phyloP scores from a whole-genome alignment of 92 coral and sea anemone species.

The Scolanthus callimorphus region DNA sequence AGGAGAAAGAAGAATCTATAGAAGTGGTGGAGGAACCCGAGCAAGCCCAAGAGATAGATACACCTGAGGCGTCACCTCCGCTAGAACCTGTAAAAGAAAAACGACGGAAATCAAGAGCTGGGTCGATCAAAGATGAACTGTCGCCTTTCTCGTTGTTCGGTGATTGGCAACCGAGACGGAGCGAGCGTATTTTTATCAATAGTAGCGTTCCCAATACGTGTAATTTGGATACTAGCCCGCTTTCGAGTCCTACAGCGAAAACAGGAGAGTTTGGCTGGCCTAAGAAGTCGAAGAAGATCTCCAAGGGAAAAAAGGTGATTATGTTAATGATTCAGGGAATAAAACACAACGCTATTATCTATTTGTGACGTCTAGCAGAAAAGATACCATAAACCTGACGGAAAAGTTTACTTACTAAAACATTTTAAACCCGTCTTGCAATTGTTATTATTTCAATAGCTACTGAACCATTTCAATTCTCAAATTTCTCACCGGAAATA shows the following conservation, averaged over 20 bases:
- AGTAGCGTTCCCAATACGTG: constrained; percentile 74
- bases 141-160: constrained; percentile 47
- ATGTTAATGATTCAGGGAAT: too few relatives aligned
- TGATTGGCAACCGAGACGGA: constrained; percentile 90
- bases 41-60: constrained; percentile 8
- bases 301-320: constrained; percentile 32
- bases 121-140: constrained; percentile 41
- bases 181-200: constrained; percentile 90
- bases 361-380: too few relatives aligned
- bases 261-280: constrained; percentile 51
- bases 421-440: too few relatives aligned
- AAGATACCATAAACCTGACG: too few relatives aligned
- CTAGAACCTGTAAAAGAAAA: constrained; percentile 42
- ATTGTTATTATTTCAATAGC: too few relatives aligned
- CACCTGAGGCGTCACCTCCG: constrained; percentile 11
- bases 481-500: too few relatives aligned
- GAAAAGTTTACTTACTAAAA: too few relatives aligned
- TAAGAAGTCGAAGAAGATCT: constrained; percentile 59
- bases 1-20: background rate
- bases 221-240: constrained; percentile 68
- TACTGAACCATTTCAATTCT: too few relatives aligned
- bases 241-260: constrained; percentile 67
- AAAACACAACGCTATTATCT: too few relatives aligned
- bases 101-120: constrained; percentile 38
- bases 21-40: constrained; percentile 11